These are phyloP conservation scores for Mongoloraphidia duomilia DNA, from an alignment of 2,888 invertebrate genomes.

Conservation along the genomic window DNA sequence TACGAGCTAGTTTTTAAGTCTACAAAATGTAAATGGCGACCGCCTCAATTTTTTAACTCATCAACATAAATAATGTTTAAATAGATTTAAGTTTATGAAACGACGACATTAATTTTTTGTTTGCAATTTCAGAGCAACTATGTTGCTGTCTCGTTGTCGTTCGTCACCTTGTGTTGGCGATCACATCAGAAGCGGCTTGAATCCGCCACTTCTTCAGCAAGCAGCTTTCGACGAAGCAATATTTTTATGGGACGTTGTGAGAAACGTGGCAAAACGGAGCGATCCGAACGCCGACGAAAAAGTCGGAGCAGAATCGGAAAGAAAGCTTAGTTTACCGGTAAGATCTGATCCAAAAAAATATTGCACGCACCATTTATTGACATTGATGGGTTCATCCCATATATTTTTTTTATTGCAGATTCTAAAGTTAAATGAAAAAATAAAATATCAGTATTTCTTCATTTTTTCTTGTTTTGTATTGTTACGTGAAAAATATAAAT, in stretches of 20 bases:
- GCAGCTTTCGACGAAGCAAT: slow-evolving; percentile 71
- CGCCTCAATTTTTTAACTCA: no score
- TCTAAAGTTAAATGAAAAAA: no score
- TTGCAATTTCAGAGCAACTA: slow-evolving; percentile 1
- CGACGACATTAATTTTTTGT: no score
- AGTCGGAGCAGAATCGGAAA: slow-evolving; percentile 29
- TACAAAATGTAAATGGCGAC: no score
- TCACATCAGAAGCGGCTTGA: slow-evolving; percentile 44
- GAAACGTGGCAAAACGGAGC: slow-evolving; percentile 56
- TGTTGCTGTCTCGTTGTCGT: slow-evolving; percentile 26
- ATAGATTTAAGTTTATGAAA: no score
- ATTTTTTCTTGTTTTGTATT: no score
- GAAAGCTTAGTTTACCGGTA: slow-evolving; percentile 15
- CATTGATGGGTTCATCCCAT: neutral
- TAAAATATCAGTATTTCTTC: no score
- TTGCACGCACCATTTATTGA: neutral
- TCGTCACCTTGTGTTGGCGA: slow-evolving; percentile 32
- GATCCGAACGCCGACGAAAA: slow-evolving; percentile 21
- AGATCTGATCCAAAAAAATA: slow-evolving; percentile 1
- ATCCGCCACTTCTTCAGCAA: slow-evolving; percentile 71
- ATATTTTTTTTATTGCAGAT: no score
- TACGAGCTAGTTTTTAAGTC: no score
- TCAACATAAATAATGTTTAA: no score
- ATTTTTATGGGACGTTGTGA: slow-evolving; percentile 70
- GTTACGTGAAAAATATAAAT: no score